Percentiles rank a stretch among this genome's conserved stretches.
Conservation (phyloP, 2,113 vertebrate species). For the Hippopotamus amphibius region DNA sequence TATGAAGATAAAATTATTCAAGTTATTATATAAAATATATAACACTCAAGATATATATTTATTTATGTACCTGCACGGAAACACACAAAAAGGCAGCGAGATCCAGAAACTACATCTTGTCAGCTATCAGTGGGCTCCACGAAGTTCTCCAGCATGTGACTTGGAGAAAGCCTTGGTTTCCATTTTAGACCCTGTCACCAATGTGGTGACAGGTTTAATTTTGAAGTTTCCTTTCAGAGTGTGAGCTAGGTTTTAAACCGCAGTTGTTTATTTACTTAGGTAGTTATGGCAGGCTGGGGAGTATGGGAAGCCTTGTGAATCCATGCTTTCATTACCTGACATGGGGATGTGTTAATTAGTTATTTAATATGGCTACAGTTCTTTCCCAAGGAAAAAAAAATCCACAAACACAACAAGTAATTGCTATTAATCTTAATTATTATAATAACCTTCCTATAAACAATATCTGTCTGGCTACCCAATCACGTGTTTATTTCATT, state of each 20-base stretch:
- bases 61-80: neutral
- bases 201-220: neutral
- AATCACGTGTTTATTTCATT: conserved; percentile 83
- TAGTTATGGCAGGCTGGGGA: neutral
- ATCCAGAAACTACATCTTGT: neutral
- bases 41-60: neutral
- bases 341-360: conserved; percentile 79
- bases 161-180: neutral
- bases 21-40: conserved; percentile 31
- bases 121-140: neutral
- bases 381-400: conserved; percentile 77
- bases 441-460: conserved; percentile 83
- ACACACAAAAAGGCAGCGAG: neutral
- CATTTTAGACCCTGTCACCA: neutral
- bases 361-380: conserved; percentile 77
- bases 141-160: neutral
- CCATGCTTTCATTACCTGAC: conserved; percentile 41
- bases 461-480: conserved; percentile 76
- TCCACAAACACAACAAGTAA: conserved; percentile 82
- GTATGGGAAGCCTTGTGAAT: conserved; percentile 45
- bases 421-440: conserved; percentile 87
- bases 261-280: conserved; percentile 55
- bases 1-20: conserved; percentile 61
- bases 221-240: conserved; percentile 34
- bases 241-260: conserved; percentile 31